A percentile compares a stretch with the other conserved stretches of the same genome.
Conservation (phyloP, 2,113 vertebrate species). For the Poeciliopsis occidentalis region DNA sequence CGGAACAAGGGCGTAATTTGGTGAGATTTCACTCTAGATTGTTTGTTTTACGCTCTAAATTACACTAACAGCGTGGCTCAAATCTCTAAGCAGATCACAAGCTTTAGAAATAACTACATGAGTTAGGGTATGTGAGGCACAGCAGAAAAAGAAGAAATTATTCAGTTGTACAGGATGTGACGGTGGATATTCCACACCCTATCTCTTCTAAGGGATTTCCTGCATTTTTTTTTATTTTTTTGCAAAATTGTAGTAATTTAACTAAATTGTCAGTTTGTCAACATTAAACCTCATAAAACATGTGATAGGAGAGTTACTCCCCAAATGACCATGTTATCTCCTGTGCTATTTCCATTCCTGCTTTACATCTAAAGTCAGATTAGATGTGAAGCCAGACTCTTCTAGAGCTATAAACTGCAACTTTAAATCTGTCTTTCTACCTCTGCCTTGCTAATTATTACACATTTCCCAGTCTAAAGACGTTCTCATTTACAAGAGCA, state of each 20-base stretch:
- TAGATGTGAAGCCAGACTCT: slow-evolving; percentile 46
- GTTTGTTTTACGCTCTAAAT: no score
- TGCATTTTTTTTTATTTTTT: slow-evolving; percentile 22
- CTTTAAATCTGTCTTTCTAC: slow-evolving; percentile 39
- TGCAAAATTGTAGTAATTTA: slow-evolving; percentile 42
- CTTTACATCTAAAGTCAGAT: slow-evolving; percentile 31
- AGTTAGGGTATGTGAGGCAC: not conserved
- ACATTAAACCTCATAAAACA: slow-evolving; percentile 40
- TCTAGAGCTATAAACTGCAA: slow-evolving; percentile 41
- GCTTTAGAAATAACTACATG: not conserved
- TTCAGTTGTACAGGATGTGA: slow-evolving; percentile 15
- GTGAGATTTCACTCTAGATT: slow-evolving; percentile 37
- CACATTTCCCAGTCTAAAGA: slow-evolving; percentile 32
- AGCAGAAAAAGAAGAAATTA: slow-evolving; percentile 8
- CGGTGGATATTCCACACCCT: slow-evolving; percentile 25
- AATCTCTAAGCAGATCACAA: slow-evolving; percentile 31
- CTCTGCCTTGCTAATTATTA: slow-evolving; percentile 14
- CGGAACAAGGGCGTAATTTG: slow-evolving; percentile 37
- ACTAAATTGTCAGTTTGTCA: slow-evolving; percentile 56
- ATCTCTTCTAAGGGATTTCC: slow-evolving; percentile 47
- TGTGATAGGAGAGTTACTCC: slow-evolving; percentile 38
- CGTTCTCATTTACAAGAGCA: not conserved
- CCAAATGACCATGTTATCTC: slow-evolving; percentile 57
- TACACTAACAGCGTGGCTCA: not conserved
- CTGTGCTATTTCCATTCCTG: slow-evolving; percentile 57